Base-by-base conservation (phyloP, 2,888 invertebrate genomes). In the Caenorhabditis afra region DNA sequence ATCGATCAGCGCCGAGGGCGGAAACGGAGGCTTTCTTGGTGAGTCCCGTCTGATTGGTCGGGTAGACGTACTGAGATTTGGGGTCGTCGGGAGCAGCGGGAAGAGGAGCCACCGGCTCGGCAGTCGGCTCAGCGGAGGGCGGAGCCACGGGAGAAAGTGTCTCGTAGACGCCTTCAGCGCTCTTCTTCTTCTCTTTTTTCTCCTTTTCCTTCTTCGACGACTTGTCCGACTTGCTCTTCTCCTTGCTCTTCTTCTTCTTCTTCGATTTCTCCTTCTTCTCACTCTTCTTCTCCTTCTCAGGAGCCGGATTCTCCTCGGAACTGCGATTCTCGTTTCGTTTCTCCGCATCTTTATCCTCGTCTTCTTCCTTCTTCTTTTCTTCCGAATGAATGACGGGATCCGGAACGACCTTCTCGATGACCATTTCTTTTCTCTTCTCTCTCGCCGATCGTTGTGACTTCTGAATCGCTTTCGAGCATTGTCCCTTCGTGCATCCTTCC, bases 391-490 rank as follows among this genome's bases (percentile, higher is more conserved):
- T 45, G 3, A 14, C 18, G 23, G 10, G 41, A n/a, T 41, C 58
- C 18, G 52, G 29, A 29, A 7, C 29, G 4, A 7, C 29, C 29
- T 29, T 29, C 29, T 37, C 11, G n/a, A 67, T 16, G 11, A 29
- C 29, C 29, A 8, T 23, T 59, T 68, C 52, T 29, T 58, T 18
- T 12, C 50, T 23, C 29, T 52, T 23, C 52, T 10, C 44, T 61
- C 39, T 37, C 55, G 61, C 4, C 18, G 61, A 61, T 18, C 44
- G 29, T 3, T 44, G 53, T 18, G 70, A 61, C n/a, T 73, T 44
- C 12, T 44, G 61, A 10, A 64, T 64, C 20, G 64, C 73, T 39
- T 50, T 49, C 23, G 73, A 73, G 50, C 64, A 64, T 41, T 64
- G 49, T 7, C 57, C 64, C 16, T 58, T 64, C 14, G 39, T 39